Evolutionary conservation across 2,113 vertebrate species (phyloP).

Genomic region (Megaptera novaeangliae): DNA sequence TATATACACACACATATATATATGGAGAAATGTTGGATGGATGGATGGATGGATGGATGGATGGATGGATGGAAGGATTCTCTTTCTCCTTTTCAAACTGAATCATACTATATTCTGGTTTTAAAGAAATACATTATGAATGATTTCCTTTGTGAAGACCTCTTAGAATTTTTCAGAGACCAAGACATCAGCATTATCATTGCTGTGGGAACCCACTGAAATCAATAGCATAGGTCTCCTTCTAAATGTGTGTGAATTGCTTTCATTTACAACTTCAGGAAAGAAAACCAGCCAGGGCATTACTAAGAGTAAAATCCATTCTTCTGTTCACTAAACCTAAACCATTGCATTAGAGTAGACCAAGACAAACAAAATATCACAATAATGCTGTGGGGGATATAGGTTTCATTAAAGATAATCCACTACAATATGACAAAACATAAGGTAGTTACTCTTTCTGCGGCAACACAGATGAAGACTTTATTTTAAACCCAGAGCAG

Average conservation of each 20-base stretch:
- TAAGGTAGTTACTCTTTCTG: slow-evolving; percentile 78
- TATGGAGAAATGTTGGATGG: too few species aligned
- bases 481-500: slow-evolving; percentile 80
- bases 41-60: neutral
- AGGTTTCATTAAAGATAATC: slow-evolving; percentile 81
- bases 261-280: slow-evolving; percentile 70
- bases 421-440: slow-evolving; percentile 79
- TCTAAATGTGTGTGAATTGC: slow-evolving; percentile 51
- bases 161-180: slow-evolving; percentile 22
- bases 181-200: slow-evolving; percentile 11
- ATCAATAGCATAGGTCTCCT: slow-evolving; percentile 54
- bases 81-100: neutral
- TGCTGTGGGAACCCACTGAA: slow-evolving; percentile 13
- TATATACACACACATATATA: neutral
- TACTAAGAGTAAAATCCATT: slow-evolving; percentile 69
- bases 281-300: slow-evolving; percentile 48
- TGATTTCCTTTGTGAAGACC: slow-evolving; percentile 3
- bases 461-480: slow-evolving; percentile 76
- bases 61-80: neutral
- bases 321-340: slow-evolving; percentile 70
- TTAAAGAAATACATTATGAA: neutral
- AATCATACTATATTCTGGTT: neutral
- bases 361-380: slow-evolving; percentile 68
- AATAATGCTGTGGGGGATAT: slow-evolving; percentile 69
- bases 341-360: slow-evolving; percentile 63